Base-by-base conservation (phyloP, 2,888 invertebrate species). In the Oasisia sp. region DNA sequence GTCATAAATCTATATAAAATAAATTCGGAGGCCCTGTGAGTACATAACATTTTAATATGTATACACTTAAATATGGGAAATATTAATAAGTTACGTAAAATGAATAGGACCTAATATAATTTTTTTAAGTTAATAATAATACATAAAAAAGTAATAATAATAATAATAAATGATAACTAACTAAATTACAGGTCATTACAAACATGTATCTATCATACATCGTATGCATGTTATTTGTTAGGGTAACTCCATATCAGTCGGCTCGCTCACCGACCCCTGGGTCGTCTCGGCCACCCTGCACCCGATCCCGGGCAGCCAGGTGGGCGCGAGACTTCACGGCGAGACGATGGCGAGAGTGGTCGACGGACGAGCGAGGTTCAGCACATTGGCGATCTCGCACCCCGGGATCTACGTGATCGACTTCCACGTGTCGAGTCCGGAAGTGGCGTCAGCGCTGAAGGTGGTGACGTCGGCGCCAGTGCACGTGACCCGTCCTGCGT, bases 381-480 rank as follows among this genome's bases (percentile, higher is more conserved):
- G 32, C 50, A 56, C 27, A 9, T 56, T 91, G 19, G 44, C 91
- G 32, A 91, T 91, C n/a, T 91, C 91, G 27, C 44, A 11, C n/a
- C 50, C 38, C 32, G 91, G 91, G 5, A 44, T 4, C 44, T 91
- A 44, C 56, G 14, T 44, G 19, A 14, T 91, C 32, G 50, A 91
- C 32, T 91, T 45, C 50, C 91, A 45, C 14, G 91, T 91, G 27
- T 91, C 91, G 50, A 91, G 91, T 32, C 91, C 91, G 12, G 56
- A 27, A 12, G 27, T 91, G 44, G 91, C 91, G 14, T 44, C 50
- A 12, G 19, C 45, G 19, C 91, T 91, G 27, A 19, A 74, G 74
- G n/a, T 27, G 74, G n/a, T 27, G 2, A 74, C 27, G 74, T 74
- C 74, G 74, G n/a, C 27, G 27, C n/a, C n/a, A 7, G 74, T 74